Conservation (phyloP, 2,113 vertebrate genomes). For the Rallus limicola region DNA sequence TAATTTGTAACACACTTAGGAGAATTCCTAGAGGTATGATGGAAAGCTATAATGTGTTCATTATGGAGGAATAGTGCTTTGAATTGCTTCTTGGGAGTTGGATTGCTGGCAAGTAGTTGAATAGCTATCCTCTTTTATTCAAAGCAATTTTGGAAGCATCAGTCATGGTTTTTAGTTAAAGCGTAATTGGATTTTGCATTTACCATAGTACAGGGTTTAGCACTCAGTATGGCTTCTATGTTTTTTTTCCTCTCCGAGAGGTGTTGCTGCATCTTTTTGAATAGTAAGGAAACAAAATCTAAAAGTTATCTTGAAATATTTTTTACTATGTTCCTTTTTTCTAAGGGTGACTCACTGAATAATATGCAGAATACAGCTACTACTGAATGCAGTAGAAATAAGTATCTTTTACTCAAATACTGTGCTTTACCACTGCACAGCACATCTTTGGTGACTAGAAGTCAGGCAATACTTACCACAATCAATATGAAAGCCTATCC, state of each 20-base stretch:
- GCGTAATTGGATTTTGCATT: neutral
- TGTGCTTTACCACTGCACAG: neutral
- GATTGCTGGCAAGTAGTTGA: neutral
- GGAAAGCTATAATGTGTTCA: neutral
- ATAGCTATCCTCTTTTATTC: neutral
- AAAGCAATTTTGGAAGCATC: neutral
- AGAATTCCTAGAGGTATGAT: neutral
- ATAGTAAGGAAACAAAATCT: neutral
- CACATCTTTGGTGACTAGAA: neutral
- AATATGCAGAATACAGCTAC: neutral
- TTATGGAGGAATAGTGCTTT: neutral
- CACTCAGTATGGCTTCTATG: neutral
- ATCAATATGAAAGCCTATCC: neutral
- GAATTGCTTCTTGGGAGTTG: neutral
- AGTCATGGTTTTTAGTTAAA: neutral
- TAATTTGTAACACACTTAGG: neutral
- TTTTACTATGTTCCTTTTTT: neutral
- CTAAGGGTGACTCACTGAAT: neutral
- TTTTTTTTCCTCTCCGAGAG: neutral
- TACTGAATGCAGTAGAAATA: neutral
- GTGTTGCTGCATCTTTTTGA: neutral
- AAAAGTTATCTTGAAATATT: neutral
- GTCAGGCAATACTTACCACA: neutral
- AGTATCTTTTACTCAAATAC: neutral
- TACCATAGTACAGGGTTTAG: neutral